Base-by-base conservation (phyloP, 1,140 invertebrate species). In the Leucophenga varia region DNA sequence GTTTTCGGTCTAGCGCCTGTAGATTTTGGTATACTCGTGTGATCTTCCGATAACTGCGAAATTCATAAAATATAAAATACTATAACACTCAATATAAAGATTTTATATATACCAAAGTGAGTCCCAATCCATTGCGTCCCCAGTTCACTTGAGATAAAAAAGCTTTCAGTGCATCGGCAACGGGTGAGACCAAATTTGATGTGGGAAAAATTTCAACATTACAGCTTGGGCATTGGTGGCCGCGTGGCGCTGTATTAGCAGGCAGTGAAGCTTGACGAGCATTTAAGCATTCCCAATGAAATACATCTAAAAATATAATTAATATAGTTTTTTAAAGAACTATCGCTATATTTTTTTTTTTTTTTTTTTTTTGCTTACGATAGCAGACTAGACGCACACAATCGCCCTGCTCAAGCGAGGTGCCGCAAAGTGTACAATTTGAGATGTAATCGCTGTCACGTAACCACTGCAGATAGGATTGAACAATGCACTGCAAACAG, bases 391-490 rank as follows among this genome's bases (percentile, higher is more conserved):
- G 79, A 56, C 91, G 81, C 49, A 97, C 86, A 78, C 93, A 96
- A 71, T 95, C 91, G 47, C 88, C 86, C 57, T 86, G 81, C 50
- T 80, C 83, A 42, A 98, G 78, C 52, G 84, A 83, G 60, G 87
- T 84, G 19, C 85, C 84, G 74, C 95, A 98, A 10, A 98, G 77
- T 61, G 83, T 83, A 79, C 95, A 98, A 53, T 88, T 84, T 17
- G 93, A 87, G 78, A 93, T 90, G 76, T 95, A 98, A 75, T 96
- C 94, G 75, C 91, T 94, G 75, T 98, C 95, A 79, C 97, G 89
- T 34, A 98, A 80, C 97, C 96, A 99, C 74, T 94, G 87, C 37
- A 98, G 77, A 80, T 98, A 99, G 2, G 95, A 97, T 77, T 97
- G 93, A 28, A 98, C 93, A 53, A 98, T 88, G 76, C 97, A 98